phyloP scores from a whole-genome alignment of 2,888 invertebrate genomes.

The Coleophora deauratella region DNA sequence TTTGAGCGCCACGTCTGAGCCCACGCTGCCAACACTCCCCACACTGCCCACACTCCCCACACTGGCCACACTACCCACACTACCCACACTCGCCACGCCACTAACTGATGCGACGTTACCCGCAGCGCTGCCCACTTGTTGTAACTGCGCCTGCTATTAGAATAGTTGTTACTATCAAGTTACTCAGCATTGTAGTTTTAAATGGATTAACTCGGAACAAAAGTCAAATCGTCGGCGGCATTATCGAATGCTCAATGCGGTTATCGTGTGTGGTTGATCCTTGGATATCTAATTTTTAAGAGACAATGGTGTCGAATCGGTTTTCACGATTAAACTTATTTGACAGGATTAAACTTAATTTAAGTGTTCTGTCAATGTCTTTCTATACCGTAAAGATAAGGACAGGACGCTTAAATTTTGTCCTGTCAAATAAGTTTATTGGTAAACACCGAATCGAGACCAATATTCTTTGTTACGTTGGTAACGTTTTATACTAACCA shows the following conservation, averaged over 20 bases:
- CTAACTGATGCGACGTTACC: slow-evolving; percentile 38
- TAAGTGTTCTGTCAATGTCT: too few relatives aligned
- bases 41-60: slow-evolving; percentile 29
- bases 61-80: slow-evolving; percentile 26
- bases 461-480: slow-evolving; percentile 1
- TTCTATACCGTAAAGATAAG: too few relatives aligned
- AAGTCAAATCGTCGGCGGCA: too few relatives aligned
- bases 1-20: slow-evolving; percentile 34
- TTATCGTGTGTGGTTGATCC: too few relatives aligned
- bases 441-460: not conserved
- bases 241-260: too few relatives aligned
- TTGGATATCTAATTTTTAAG: too few relatives aligned
- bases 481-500: slow-evolving; percentile 65
- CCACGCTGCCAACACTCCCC: slow-evolving; percentile 28
- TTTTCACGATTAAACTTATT: too few relatives aligned
- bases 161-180: slow-evolving; percentile 6
- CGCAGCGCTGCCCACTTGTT: slow-evolving; percentile 59
- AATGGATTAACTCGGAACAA: not conserved
- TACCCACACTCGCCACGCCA: slow-evolving; percentile 7
- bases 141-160: slow-evolving; percentile 79
- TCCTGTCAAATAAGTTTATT: too few relatives aligned
- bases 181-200: not conserved
- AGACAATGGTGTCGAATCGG: too few relatives aligned
- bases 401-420: too few relatives aligned
- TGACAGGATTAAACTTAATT: too few relatives aligned